These are phyloP conservation scores for Homarus americanus DNA, from an alignment of 1,140 invertebrate species.

Conservation along the genomic window DNA sequence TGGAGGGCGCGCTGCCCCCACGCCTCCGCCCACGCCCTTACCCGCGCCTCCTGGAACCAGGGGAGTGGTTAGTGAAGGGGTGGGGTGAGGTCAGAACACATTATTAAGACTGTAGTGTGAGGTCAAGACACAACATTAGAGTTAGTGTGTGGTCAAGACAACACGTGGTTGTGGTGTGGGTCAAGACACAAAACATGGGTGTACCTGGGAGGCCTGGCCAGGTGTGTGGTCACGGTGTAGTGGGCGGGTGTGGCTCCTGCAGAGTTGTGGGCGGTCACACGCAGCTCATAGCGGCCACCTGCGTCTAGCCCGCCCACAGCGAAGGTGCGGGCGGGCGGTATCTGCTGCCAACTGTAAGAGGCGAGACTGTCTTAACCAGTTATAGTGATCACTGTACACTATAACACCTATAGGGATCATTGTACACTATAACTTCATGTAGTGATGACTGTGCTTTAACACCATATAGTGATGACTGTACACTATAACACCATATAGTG, in stretches of 20 bases:
- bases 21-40: slow-evolving; percentile 77
- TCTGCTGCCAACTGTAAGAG: slow-evolving; percentile 62
- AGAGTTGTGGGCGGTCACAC: slow-evolving; percentile 97
- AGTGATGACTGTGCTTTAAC: neutral
- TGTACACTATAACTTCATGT: too few species aligned
- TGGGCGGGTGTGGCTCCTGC: slow-evolving; percentile 95
- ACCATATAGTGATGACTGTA: neutral
- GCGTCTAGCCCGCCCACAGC: slow-evolving; percentile 94
- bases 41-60: neutral
- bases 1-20: slow-evolving; percentile 83
- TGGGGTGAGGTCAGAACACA: too few species aligned
- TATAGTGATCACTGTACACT: too few species aligned
- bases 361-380: too few species aligned
- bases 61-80: too few species aligned
- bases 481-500: neutral
- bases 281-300: slow-evolving; percentile 92
- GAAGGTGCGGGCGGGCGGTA: slow-evolving; percentile 84
- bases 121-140: too few species aligned
- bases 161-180: too few species aligned
- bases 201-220: slow-evolving; percentile 14
- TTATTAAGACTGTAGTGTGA: too few species aligned
- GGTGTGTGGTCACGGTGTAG: slow-evolving; percentile 92
- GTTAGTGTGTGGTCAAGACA: too few species aligned
- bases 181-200: neutral
- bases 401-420: too few species aligned